phyloP scores from a whole-genome alignment of 1,140 invertebrate genomes.

The Andrena cerasifolii region DNA sequence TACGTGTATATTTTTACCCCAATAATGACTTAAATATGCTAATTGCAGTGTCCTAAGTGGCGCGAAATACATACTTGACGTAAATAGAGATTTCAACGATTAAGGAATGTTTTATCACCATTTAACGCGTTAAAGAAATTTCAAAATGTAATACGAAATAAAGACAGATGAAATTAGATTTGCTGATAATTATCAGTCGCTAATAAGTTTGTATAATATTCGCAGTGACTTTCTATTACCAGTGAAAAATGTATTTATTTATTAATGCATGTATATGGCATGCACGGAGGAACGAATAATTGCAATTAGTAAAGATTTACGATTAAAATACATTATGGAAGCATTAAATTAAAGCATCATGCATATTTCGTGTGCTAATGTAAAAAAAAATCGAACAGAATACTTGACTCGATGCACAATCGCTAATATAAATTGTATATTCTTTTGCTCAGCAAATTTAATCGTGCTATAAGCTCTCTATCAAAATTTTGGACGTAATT shows the following conservation, averaged over 20 bases:
- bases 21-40: too few relatives aligned
- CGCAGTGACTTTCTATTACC: too few relatives aligned
- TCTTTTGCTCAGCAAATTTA: conserved; percentile 25
- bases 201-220: neutral
- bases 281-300: conserved; percentile 4
- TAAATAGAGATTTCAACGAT: neutral
- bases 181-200: neutral
- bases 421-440: too few relatives aligned
- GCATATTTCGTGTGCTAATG: too few relatives aligned
- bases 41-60: conserved; percentile 30
- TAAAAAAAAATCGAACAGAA: too few relatives aligned
- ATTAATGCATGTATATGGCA: neutral
- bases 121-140: neutral
- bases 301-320: too few relatives aligned
- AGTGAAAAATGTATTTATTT: neutral
- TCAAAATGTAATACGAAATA: neutral
- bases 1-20: conserved; percentile 4
- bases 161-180: neutral
- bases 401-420: too few relatives aligned
- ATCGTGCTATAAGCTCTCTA: conserved; percentile 3
- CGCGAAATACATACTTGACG: neutral
- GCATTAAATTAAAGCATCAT: conserved; percentile 3
- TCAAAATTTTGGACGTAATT: conserved; percentile 27
- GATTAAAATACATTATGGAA: too few relatives aligned
- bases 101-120: neutral